A percentile compares a stretch with the other conserved stretches of the same genome.
Conservation (phyloP, 1,140 invertebrate genomes). For the Ooceraea biroi region DNA sequence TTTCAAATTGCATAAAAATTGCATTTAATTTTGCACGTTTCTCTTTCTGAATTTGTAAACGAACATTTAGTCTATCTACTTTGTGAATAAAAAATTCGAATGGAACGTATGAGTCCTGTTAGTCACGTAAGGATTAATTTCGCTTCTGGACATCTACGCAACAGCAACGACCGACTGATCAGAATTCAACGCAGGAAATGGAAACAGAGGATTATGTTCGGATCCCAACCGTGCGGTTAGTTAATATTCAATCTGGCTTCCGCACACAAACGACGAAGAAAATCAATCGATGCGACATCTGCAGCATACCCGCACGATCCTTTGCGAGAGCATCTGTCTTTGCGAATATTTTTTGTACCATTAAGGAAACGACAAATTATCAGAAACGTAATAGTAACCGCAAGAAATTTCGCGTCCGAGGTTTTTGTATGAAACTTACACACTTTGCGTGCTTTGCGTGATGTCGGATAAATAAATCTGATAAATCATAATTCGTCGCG, state of each 20-base stretch:
- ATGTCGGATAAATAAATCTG: not conserved
- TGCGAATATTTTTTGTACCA: not conserved
- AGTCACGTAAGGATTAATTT: slow-evolving; percentile 28
- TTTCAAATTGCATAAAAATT: not conserved
- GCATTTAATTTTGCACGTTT: not conserved
- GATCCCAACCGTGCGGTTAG: slow-evolving; percentile 4
- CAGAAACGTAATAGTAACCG: not conserved
- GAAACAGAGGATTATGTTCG: slow-evolving; percentile 43
- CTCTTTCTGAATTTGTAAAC: not conserved
- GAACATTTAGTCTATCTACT: not conserved
- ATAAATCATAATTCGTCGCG: not conserved
- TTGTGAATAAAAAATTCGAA: not conserved
- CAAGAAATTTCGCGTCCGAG: not conserved
- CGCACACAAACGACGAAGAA: slow-evolving; percentile 31
- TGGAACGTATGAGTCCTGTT: not conserved
- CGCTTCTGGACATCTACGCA: not conserved
- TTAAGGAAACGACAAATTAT: not conserved
- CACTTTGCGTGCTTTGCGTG: not conserved
- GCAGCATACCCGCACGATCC: not conserved
- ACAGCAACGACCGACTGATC: slow-evolving; percentile 9
- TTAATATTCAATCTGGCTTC: slow-evolving; percentile 54
- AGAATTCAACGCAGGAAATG: slow-evolving; percentile 43
- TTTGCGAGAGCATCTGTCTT: not conserved
- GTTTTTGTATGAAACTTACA: not conserved
- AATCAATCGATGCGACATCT: slow-evolving; percentile 26